Evolutionary conservation across 1,140 invertebrate species (phyloP).

Genomic region (Drosophila oshimai): DNA sequence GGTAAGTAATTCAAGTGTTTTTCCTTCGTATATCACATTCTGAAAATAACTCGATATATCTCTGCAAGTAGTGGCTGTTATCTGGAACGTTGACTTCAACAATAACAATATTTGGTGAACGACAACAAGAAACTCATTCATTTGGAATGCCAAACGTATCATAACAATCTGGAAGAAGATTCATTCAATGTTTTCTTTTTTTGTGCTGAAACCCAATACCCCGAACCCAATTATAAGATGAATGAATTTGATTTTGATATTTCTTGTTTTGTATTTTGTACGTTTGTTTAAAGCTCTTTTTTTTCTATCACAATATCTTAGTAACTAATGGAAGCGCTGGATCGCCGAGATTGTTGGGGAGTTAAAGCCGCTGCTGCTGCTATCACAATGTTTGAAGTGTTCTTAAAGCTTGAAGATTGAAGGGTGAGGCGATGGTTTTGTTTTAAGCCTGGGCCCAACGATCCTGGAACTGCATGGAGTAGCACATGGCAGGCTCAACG

Average conservation of each 20-base stretch:
- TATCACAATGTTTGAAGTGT: slow-evolving; percentile 67
- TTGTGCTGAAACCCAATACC: slow-evolving; percentile 10
- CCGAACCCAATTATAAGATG: slow-evolving; percentile 42
- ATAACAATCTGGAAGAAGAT: slow-evolving; percentile 1
- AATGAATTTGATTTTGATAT: slow-evolving; percentile 47
- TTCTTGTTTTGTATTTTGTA: slow-evolving; percentile 53
- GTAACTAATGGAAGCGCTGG: slow-evolving; percentile 72
- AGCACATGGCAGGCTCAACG: slow-evolving; percentile 78
- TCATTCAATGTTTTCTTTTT: background rate
- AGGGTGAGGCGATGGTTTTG: background rate
- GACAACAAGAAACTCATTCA: slow-evolving; percentile 11
- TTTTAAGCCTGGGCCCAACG: slow-evolving; percentile 84
- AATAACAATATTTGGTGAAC: slow-evolving; percentile 1
- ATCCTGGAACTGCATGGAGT: slow-evolving; percentile 83
- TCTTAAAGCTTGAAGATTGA: slow-evolving; percentile 61
- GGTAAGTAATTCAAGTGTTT: slow-evolving; percentile 8
- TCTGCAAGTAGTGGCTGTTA: background rate
- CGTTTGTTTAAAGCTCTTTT: slow-evolving; percentile 61
- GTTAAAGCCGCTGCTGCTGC: slow-evolving; percentile 54
- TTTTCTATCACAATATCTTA: slow-evolving; percentile 77
- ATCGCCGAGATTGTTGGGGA: slow-evolving; percentile 58
- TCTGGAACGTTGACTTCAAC: slow-evolving; percentile 11
- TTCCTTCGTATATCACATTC: background rate
- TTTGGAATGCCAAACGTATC: slow-evolving; percentile 13
- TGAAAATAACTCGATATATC: slow-evolving; percentile 11